These are phyloP conservation scores for Stratiolaelaps scimitus DNA, from an alignment of 1,140 invertebrate genomes.

Conservation along the genomic window DNA sequence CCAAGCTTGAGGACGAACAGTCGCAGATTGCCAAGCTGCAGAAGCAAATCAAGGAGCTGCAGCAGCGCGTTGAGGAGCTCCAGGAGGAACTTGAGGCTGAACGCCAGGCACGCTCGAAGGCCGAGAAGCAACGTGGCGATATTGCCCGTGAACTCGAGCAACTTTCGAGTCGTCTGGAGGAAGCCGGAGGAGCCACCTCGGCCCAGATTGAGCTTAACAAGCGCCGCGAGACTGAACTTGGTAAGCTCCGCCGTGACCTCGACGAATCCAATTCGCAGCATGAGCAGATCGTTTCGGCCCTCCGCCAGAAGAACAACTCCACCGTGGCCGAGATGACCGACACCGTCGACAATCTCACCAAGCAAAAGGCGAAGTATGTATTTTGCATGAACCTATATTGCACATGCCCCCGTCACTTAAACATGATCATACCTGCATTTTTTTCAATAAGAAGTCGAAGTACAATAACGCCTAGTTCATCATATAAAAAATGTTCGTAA, in stretches of 20 bases:
- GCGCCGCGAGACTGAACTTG: constrained; percentile 94
- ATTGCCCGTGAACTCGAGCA: constrained; percentile 92
- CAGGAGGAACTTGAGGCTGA: constrained; percentile 97
- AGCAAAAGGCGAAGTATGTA: constrained; percentile 92
- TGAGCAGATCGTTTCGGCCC: constrained; percentile 79
- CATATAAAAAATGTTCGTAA: too few species aligned
- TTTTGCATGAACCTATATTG: not conserved
- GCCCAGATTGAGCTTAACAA: constrained; percentile 99
- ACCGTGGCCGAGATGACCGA: constrained; percentile 95
- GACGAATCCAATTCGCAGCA: constrained; percentile 98
- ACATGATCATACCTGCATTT: constrained; percentile 27
- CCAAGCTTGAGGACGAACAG: constrained; percentile 96
- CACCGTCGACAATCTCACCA: constrained; percentile 98
- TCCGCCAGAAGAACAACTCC: constrained; percentile 99
- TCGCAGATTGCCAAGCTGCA: constrained; percentile 82
- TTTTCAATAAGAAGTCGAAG: not conserved
- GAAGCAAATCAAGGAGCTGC: constrained; percentile 97
- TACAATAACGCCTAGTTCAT: too few species aligned
- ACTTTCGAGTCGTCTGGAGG: constrained; percentile 87
- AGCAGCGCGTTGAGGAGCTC: constrained; percentile 78
- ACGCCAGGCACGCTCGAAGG: constrained; percentile 86
- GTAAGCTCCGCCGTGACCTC: constrained; percentile 91
- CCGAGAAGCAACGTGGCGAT: constrained; percentile 93
- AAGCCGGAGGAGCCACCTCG: constrained; percentile 94
- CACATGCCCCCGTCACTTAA: too few species aligned